These are phyloP conservation scores for Pseudochirops cupreus DNA, from an alignment of 2,797 vertebrate species.

Conservation along the genomic window DNA sequence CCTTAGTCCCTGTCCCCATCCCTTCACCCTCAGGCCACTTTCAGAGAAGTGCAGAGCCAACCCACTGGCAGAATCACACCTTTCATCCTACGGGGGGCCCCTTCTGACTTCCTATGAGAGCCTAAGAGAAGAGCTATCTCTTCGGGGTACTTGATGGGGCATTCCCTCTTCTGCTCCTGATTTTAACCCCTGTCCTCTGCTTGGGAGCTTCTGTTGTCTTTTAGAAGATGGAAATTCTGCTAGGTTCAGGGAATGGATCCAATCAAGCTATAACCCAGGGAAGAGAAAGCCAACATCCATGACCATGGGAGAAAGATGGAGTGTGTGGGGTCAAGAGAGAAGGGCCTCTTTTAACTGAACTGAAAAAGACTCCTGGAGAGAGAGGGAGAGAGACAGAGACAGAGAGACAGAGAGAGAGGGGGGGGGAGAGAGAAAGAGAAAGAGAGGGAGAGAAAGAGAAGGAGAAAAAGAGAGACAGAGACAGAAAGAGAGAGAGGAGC, in stretches of 20 bases:
- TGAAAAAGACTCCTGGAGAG: neutral
- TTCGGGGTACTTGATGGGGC: rapidly evolving
- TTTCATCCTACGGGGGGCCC: neutral
- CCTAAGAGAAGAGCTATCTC: neutral
- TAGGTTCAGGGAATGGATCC: neutral
- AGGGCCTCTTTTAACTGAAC: neutral
- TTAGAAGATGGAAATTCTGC: neutral
- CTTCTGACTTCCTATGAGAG: too few relatives aligned
- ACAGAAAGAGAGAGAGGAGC: too few relatives aligned
- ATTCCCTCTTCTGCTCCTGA: neutral
- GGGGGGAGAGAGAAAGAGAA: too few relatives aligned
- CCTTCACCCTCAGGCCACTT: neutral
- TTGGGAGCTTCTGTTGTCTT: neutral
- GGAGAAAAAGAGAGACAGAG: neutral
- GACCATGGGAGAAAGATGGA: neutral
- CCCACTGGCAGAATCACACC: neutral
- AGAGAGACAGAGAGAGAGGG: too few relatives aligned
- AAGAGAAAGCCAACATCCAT: neutral
- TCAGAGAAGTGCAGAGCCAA: neutral
- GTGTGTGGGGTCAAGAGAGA: neutral
- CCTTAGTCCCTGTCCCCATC: neutral
- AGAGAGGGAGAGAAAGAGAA: neutral
- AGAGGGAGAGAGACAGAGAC: neutral
- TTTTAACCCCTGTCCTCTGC: neutral
- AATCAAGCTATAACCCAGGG: neutral